phyloP scores from a whole-genome alignment of 2,888 invertebrate species.

The Phyllotreta striolata region DNA sequence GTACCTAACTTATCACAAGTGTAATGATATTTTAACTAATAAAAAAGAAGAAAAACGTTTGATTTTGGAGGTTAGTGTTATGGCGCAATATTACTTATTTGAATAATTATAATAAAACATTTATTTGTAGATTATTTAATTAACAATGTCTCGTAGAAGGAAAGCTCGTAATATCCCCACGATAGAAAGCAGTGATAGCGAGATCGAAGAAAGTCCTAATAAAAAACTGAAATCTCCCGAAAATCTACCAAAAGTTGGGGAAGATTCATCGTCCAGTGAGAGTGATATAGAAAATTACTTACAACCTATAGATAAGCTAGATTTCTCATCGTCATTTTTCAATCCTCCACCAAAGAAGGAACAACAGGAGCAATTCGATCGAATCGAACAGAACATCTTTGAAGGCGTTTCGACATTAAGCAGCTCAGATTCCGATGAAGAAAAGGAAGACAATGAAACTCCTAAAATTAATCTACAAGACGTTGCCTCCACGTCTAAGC shows the following conservation, averaged over 20 bases:
- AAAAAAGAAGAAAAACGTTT: no score
- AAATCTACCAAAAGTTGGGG: constrained; percentile 20
- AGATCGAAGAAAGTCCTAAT: constrained; percentile 42
- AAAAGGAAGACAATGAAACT: constrained; percentile 36
- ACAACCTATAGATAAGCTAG: constrained; percentile 64
- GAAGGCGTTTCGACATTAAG: constrained; percentile 50
- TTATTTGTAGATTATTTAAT: background rate
- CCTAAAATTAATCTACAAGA: constrained; percentile 13
- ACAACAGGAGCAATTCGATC: constrained; percentile 46
- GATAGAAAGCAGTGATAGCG: constrained; percentile 41
- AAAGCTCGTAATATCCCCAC: constrained; percentile 30
- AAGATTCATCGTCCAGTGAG: constrained; percentile 56
- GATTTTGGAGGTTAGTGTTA: no score
- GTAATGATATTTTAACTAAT: no score
- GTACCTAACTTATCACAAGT: no score
- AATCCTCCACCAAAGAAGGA: constrained; percentile 42
- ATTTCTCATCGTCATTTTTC: constrained; percentile 67
- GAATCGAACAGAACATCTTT: constrained; percentile 56
- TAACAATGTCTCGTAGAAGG: constrained; percentile 29
- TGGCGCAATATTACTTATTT: no score
- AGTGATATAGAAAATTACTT: constrained; percentile 66
- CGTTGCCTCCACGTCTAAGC: constrained; percentile 31
- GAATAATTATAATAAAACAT: constrained; percentile 2
- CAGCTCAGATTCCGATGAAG: constrained; percentile 55
- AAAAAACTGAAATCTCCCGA: constrained; percentile 32